phyloP scores from a whole-genome alignment of 2,888 invertebrate species.

The Harpalus rufipes region DNA sequence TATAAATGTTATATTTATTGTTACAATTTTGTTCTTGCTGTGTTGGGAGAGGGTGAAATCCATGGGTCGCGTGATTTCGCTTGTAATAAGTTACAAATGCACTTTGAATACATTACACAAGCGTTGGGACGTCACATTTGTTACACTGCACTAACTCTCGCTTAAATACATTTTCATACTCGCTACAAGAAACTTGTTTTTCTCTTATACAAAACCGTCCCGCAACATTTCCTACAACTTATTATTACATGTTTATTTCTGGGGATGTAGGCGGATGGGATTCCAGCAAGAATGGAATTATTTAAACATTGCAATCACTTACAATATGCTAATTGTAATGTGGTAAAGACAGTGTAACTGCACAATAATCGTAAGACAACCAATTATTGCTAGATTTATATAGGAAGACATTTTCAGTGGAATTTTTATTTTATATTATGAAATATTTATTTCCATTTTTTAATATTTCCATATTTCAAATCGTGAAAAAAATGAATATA shows the following conservation, averaged over 20 bases:
- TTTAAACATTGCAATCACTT: constrained; percentile 37
- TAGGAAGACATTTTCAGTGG: background rate
- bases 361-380: constrained; percentile 23
- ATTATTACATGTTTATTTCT: constrained; percentile 30
- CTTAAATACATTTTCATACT: constrained; percentile 58
- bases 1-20: too few species aligned
- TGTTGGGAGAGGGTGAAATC: constrained; percentile 13
- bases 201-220: background rate
- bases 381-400: background rate
- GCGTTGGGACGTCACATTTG: constrained; percentile 37
- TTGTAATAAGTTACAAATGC: constrained; percentile 64
- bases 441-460: too few species aligned
- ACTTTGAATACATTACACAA: constrained; percentile 63
- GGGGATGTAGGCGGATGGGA: constrained; percentile 22
- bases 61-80: constrained; percentile 60
- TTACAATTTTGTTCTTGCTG: background rate
- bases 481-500: too few species aligned
- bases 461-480: too few species aligned
- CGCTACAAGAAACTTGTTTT: constrained; percentile 38
- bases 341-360: constrained; percentile 29
- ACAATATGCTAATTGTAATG: constrained; percentile 49
- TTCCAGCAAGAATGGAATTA: constrained; percentile 28
- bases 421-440: background rate
- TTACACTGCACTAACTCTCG: constrained; percentile 48
- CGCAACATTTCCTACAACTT: background rate